phyloP scores from a whole-genome alignment of 2,113 vertebrate genomes.

The Symphodus melops region DNA sequence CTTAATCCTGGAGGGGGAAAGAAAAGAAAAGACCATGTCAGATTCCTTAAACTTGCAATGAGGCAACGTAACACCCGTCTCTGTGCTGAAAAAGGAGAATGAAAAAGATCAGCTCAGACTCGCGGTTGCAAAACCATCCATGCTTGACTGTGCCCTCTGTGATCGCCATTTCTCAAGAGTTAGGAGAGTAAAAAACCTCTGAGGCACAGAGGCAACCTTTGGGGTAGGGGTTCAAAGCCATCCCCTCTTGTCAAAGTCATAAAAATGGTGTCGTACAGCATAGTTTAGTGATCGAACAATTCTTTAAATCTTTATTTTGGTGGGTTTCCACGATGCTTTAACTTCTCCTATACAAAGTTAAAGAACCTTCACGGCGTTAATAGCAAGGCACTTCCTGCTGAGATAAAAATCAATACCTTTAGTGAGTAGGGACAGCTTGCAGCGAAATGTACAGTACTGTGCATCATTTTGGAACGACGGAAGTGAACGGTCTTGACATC shows the following conservation, averaged over 20 bases:
- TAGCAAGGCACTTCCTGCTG: not conserved
- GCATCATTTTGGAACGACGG: not conserved
- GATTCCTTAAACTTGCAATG: constrained; percentile 17
- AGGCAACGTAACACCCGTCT: constrained; percentile 37
- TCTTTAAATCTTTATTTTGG: not conserved
- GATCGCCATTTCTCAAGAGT: constrained; percentile 50
- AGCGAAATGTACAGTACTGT: not conserved
- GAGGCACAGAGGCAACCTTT: not conserved
- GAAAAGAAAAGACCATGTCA: constrained; percentile 16
- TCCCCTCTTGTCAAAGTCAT: not conserved
- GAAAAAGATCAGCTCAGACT: constrained; percentile 43
- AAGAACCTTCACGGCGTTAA: not conserved
- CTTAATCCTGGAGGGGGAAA: not conserved
- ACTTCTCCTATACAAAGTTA: not conserved
- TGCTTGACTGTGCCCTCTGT: constrained; percentile 45
- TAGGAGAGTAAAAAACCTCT: not conserved
- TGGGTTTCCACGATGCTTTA: not conserved
- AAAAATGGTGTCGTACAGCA: not conserved
- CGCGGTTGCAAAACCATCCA: constrained; percentile 45
- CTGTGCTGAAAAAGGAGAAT: constrained; percentile 30
- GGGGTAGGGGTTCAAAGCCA: not conserved
- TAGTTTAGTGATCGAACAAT: not conserved
- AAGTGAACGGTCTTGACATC: constrained; percentile 1
- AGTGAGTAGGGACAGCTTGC: constrained; percentile 12
- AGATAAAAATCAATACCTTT: not conserved